Evolutionary conservation across 2,113 vertebrate genomes (phyloP).

Genomic region (Coracopsis vasa): DNA sequence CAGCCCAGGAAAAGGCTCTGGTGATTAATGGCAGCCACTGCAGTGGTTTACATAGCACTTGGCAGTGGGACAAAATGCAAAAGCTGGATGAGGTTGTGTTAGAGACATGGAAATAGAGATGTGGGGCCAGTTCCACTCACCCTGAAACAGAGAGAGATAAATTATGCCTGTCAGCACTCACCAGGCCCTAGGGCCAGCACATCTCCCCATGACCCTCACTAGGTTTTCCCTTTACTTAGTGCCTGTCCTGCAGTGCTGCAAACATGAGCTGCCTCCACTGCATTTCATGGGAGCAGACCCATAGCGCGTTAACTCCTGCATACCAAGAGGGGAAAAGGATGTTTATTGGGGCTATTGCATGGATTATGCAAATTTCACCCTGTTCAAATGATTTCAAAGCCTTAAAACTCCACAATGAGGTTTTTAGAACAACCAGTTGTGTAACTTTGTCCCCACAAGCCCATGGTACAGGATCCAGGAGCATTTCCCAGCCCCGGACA

Average conservation of each 20-base stretch:
- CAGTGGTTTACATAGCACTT: neutral
- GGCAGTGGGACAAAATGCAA: neutral
- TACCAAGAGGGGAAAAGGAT: neutral
- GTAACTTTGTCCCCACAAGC: neutral
- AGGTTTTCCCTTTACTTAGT: neutral
- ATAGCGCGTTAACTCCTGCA: rapidly evolving
- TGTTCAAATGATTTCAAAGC: neutral
- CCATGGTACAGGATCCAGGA: neutral
- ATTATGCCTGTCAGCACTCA: neutral
- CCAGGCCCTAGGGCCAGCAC: neutral
- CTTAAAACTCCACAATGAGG: neutral
- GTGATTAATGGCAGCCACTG: neutral
- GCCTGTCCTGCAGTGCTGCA: neutral
- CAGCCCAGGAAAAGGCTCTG: neutral
- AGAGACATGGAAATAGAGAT: neutral
- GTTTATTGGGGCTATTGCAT: neutral
- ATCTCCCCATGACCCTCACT: neutral
- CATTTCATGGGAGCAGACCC: neutral
- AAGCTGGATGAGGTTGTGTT: neutral
- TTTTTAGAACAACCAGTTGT: neutral
- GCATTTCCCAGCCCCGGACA: neutral
- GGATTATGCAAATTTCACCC: neutral
- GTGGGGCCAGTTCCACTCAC: neutral
- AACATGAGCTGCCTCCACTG: neutral
- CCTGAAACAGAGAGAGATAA: neutral